A percentile compares a stretch with the other conserved stretches of the same genome.
These are phyloP conservation scores for Amphiprion ocellaris DNA, from an alignment of 2,113 vertebrate species.

Conservation along the genomic window DNA sequence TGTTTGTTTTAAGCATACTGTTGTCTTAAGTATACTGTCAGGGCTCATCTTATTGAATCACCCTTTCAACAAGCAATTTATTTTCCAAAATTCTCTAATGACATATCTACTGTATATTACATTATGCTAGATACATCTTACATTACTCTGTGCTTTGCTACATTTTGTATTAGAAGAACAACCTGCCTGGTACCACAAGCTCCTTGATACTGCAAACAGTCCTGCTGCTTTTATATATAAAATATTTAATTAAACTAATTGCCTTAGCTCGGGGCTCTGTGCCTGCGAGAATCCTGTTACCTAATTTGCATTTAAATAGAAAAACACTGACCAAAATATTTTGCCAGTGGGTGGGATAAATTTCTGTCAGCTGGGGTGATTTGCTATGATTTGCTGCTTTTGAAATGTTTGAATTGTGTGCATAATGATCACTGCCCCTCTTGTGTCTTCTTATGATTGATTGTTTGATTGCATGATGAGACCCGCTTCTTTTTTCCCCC, in stretches of 20 bases:
- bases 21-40: too few species aligned
- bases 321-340: constrained; percentile 69
- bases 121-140: background rate
- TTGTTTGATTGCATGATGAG: constrained; percentile 51
- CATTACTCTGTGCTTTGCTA: background rate
- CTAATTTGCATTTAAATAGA: constrained; percentile 85
- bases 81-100: too few species aligned
- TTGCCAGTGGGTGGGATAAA: constrained; percentile 30
- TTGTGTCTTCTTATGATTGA: constrained; percentile 52
- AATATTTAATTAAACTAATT: constrained; percentile 67
- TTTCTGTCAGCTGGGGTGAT: constrained; percentile 51
- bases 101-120: background rate
- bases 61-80: too few species aligned
- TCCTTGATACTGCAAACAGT: constrained; percentile 1
- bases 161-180: background rate
- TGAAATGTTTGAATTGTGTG: constrained; percentile 60
- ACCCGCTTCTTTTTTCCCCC: background rate
- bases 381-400: constrained; percentile 67
- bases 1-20: too few species aligned
- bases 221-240: constrained; percentile 22
- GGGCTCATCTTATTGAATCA: too few species aligned
- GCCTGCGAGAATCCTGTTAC: constrained; percentile 42
- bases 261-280: constrained; percentile 25
- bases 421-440: constrained; percentile 44
- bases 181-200: background rate